These are phyloP conservation scores for Colostygia pectinataria DNA, from an alignment of 2,888 invertebrate species.

Conservation along the genomic window DNA sequence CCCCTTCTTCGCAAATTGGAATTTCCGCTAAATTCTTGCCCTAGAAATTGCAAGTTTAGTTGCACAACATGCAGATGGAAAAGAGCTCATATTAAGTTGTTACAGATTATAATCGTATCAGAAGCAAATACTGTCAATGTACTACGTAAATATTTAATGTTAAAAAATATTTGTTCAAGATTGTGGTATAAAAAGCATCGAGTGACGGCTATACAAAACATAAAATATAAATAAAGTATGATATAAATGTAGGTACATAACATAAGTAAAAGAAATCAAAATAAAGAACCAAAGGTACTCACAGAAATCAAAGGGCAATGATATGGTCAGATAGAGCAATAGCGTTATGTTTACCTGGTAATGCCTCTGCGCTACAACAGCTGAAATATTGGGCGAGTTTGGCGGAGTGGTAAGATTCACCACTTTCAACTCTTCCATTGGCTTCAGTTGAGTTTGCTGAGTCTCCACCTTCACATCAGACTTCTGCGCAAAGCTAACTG, in stretches of 20 bases:
- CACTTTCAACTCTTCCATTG: conserved; percentile 77
- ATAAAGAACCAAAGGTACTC: conserved; percentile 71
- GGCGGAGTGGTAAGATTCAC: conserved; percentile 85
- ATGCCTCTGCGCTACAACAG: conserved; percentile 82
- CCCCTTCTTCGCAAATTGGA: conserved; percentile 86
- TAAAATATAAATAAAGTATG: conserved; percentile 23
- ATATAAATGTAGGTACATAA: conserved; percentile 26
- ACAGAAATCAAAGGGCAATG: conserved; percentile 73
- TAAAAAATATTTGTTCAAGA: conserved; percentile 2
- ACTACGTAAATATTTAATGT: too few relatives aligned
- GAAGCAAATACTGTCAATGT: background rate
- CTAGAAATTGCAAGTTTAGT: conserved; percentile 54
- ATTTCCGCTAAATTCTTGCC: conserved; percentile 84
- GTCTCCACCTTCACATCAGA: conserved; percentile 60
- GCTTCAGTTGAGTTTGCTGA: conserved; percentile 72
- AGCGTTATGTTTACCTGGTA: conserved; percentile 77
- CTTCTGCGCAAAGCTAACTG: conserved; percentile 89
- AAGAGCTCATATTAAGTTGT: conserved; percentile 22
- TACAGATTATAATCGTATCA: background rate
- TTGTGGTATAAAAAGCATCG: conserved; percentile 13
- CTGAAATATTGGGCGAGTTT: conserved; percentile 89
- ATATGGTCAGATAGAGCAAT: conserved; percentile 31
- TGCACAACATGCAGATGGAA: conserved; percentile 33
- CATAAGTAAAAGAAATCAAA: conserved; percentile 47
- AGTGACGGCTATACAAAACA: conserved; percentile 27